Percentiles rank a stretch among this genome's conserved stretches.
Evolutionary conservation across 2,888 invertebrate species (phyloP).

Genomic region (Hydrotaea diabolus): DNA sequence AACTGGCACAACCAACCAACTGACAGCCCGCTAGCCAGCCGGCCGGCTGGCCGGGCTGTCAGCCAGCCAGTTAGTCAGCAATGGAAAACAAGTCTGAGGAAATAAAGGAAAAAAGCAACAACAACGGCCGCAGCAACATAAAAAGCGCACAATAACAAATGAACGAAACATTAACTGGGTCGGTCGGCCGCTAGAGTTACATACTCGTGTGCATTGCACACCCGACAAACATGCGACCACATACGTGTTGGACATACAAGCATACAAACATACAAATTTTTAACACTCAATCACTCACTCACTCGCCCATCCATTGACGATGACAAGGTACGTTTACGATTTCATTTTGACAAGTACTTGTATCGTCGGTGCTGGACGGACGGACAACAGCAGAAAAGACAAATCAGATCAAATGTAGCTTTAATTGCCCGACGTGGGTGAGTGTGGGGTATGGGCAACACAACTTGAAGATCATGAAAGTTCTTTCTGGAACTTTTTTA

Average conservation of each 20-base stretch:
- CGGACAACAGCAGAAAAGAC: background rate
- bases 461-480: background rate
- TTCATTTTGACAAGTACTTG: background rate
- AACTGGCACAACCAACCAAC: background rate
- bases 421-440: background rate
- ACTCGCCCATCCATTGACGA: background rate
- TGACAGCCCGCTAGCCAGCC: background rate
- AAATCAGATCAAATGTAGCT: background rate
- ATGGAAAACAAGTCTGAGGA: slow-evolving; percentile 63
- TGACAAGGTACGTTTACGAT: background rate
- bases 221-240: background rate
- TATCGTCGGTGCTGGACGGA: background rate
- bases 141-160: slow-evolving; percentile 13
- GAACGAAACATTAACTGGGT: slow-evolving; percentile 60
- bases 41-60: slow-evolving; percentile 20
- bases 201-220: slow-evolving; percentile 2
- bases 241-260: background rate
- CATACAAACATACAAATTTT: too few relatives aligned
- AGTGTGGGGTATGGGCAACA: background rate
- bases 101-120: slow-evolving; percentile 25
- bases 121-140: background rate
- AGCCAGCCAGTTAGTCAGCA: slow-evolving; percentile 26
- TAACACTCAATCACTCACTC: background rate
- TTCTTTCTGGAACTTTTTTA: background rate
- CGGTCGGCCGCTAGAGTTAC: slow-evolving; percentile 63